phyloP scores from a whole-genome alignment of 2,888 invertebrate species.

The Eristalis intricaria region DNA sequence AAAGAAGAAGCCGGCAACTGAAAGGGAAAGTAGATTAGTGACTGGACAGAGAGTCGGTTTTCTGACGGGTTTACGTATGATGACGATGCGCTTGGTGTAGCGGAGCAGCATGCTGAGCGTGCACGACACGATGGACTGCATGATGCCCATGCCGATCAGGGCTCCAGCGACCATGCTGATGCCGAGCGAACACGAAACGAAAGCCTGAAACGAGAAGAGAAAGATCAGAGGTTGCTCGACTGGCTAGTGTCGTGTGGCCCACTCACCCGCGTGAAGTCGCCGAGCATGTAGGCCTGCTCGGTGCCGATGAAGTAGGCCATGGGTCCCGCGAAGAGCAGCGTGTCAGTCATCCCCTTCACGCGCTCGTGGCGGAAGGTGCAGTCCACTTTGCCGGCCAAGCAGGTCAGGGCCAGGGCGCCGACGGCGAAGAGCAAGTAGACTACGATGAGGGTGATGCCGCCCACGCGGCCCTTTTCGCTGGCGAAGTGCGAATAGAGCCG shows the following conservation, averaged over 20 bases:
- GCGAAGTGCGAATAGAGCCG: constrained; percentile 77
- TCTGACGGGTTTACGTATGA: constrained; percentile 83
- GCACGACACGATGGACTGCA: constrained; percentile 89
- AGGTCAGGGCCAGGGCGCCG: constrained; percentile 81
- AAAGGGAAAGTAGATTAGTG: constrained; percentile 7
- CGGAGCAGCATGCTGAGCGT: constrained; percentile 91
- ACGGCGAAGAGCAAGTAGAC: constrained; percentile 81
- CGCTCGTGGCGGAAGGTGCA: constrained; percentile 81
- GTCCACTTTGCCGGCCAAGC: constrained; percentile 81
- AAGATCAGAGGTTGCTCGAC: no score
- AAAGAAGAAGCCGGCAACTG: constrained; percentile 90
- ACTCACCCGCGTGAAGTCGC: constrained; percentile 89
- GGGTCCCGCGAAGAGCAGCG: constrained; percentile 87
- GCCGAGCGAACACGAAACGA: constrained; percentile 91
- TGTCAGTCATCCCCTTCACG: constrained; percentile 82
- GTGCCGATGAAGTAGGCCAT: constrained; percentile 91
- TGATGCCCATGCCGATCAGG: constrained; percentile 87
- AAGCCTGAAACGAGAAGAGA: constrained; percentile 84
- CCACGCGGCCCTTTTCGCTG: constrained; percentile 75
- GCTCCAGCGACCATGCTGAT: constrained; percentile 88
- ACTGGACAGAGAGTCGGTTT: not conserved
- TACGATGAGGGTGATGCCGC: constrained; percentile 77
- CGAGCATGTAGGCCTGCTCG: constrained; percentile 92
- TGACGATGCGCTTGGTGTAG: constrained; percentile 87
- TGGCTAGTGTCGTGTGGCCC: not conserved